Evolutionary conservation across 2,888 invertebrate species (phyloP).

Genomic region (Acanthosepion lycidas): DNA sequence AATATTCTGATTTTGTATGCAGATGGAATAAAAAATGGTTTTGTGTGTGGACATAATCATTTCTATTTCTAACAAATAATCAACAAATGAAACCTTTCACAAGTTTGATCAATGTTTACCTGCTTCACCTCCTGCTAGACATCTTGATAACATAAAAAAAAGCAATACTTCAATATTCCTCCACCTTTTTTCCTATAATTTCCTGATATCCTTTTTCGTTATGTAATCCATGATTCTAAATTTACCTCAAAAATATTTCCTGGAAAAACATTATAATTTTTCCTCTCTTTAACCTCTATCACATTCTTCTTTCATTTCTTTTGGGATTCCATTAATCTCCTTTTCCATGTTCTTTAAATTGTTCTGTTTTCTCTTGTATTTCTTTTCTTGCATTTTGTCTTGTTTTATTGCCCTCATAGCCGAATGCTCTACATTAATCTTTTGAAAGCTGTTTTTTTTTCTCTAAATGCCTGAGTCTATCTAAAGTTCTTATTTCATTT

Average conservation of each 20-base stretch:
- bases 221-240: neutral
- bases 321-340: neutral
- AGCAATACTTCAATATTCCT: neutral
- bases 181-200: neutral
- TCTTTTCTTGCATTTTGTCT: neutral
- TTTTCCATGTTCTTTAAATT: neutral
- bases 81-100: neutral
- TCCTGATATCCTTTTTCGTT: neutral
- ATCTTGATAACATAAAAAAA: neutral
- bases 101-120: neutral
- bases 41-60: neutral
- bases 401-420: neutral
- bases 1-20: neutral
- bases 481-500: neutral
- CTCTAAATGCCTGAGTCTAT: neutral
- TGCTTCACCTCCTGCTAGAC: neutral
- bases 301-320: slow-evolving; percentile 1
- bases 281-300: neutral
- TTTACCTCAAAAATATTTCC: neutral
- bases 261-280: neutral
- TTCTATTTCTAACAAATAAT: neutral
- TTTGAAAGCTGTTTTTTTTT: neutral
- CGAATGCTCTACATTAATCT: neutral
- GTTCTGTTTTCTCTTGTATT: neutral
- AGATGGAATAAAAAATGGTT: neutral